phyloP scores from a whole-genome alignment of 2,888 invertebrate genomes.

The Leptopilina syphax region DNA sequence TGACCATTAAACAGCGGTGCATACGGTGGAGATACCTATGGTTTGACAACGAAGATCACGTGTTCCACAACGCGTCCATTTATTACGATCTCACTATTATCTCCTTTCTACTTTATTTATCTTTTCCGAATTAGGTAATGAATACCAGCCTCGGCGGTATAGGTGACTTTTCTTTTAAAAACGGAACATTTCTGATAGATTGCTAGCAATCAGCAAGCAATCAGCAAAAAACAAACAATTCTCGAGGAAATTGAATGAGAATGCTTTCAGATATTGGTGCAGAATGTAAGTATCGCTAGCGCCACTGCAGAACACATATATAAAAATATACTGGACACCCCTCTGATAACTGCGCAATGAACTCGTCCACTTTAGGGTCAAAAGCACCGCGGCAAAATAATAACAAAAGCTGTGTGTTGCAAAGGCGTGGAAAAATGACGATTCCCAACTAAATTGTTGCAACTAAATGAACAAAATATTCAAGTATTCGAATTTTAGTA shows the following conservation, averaged over 20 bases:
- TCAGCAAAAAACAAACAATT: not conserved
- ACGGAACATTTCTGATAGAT: constrained; percentile 55
- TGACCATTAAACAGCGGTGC: constrained; percentile 52
- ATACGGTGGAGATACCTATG: not conserved
- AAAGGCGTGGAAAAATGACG: constrained; percentile 44
- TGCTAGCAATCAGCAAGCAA: constrained; percentile 49
- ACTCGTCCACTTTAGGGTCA: constrained; percentile 74
- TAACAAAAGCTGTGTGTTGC: constrained; percentile 68
- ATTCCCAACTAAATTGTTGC: not conserved
- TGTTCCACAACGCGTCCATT: constrained; percentile 25
- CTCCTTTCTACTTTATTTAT: not conserved
- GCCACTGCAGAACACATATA: constrained; percentile 43
- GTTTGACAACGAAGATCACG: constrained; percentile 34
- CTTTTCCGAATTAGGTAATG: constrained; percentile 27
- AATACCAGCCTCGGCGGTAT: not conserved
- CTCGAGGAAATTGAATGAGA: not conserved
- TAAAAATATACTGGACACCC: constrained; percentile 65
- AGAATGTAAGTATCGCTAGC: constrained; percentile 31
- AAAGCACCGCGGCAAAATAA: constrained; percentile 75
- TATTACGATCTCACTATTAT: constrained; percentile 18
- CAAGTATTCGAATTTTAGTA: not conserved
- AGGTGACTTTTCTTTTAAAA: constrained; percentile 48
- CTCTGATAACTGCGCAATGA: constrained; percentile 71
- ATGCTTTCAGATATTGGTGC: constrained; percentile 4
- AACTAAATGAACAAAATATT: not conserved